A percentile compares a stretch with the other conserved stretches of the same genome.
Conservation (phyloP, 2,113 vertebrate genomes). For the Dinomys branickii region DNA sequence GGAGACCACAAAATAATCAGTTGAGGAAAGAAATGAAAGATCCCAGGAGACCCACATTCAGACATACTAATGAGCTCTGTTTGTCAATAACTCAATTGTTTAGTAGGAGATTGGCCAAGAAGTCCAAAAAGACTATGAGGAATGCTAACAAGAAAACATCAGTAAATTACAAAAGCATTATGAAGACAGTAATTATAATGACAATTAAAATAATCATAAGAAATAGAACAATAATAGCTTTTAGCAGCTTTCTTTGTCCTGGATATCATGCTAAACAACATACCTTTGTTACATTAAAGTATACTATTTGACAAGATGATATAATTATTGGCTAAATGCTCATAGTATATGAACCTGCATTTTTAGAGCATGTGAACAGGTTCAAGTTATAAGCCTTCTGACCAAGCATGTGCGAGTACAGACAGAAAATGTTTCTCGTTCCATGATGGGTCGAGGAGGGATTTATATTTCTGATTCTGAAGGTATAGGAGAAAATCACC, state of each 20-base stretch:
- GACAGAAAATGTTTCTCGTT: slow-evolving; percentile 61
- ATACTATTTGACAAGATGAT: not conserved
- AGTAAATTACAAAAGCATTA: not conserved
- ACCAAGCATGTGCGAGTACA: slow-evolving; percentile 63
- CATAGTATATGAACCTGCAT: not conserved
- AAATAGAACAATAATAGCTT: not conserved
- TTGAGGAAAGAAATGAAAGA: slow-evolving; percentile 8
- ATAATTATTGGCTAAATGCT: not conserved
- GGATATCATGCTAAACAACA: not conserved
- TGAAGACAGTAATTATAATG: not conserved
- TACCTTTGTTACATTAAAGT: not conserved
- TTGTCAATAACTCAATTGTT: slow-evolving; percentile 32
- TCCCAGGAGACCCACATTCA: slow-evolving; percentile 5
- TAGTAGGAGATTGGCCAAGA: slow-evolving; percentile 37
- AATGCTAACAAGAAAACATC: not conserved
- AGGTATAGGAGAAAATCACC: slow-evolving; percentile 18
- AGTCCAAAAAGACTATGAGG: not conserved
- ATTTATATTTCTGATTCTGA: slow-evolving; percentile 57
- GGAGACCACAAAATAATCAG: not conserved
- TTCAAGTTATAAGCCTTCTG: not conserved
- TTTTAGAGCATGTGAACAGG: not conserved
- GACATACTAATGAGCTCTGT: slow-evolving; percentile 26
- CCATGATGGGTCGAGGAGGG: slow-evolving; percentile 59
- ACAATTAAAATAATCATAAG: not conserved
- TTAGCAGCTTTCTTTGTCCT: not conserved